These are phyloP conservation scores for Rhinoraja longicauda DNA, from an alignment of 2,797 vertebrate genomes.

Conservation along the genomic window DNA sequence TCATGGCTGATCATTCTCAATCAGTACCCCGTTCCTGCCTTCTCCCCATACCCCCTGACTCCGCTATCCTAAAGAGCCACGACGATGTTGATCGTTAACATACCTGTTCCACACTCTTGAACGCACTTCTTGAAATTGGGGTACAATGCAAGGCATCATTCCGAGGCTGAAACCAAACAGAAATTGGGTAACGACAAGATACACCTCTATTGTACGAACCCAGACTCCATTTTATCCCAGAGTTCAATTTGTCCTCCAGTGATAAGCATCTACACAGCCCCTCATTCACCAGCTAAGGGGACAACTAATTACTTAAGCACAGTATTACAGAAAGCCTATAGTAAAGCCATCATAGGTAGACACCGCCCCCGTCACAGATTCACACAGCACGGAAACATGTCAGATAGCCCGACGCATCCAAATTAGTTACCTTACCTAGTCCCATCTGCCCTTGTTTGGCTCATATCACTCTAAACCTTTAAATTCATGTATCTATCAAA, in stretches of 20 bases:
- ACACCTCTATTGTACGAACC: neutral
- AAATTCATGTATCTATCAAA: too few species aligned
- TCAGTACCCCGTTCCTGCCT: too few species aligned
- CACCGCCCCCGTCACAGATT: too few species aligned
- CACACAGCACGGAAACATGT: too few species aligned
- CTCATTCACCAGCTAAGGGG: neutral
- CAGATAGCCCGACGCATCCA: too few species aligned
- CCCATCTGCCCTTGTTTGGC: too few species aligned
- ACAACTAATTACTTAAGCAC: neutral
- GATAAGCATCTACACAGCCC: neutral
- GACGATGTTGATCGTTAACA: neutral
- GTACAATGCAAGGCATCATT: too few species aligned
- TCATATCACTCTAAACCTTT: too few species aligned
- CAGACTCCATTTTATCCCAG: neutral
- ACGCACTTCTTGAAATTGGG: neutral
- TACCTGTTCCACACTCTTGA: constrained; percentile 6
- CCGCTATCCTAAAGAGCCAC: too few species aligned
- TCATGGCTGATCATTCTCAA: too few species aligned
- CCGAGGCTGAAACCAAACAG: neutral
- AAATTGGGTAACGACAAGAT: neutral
- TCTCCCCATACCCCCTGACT: too few species aligned
- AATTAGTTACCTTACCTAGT: too few species aligned
- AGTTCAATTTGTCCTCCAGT: neutral
- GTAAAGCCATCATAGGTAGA: neutral
- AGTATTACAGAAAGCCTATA: neutral